A percentile compares a stretch with the other conserved stretches of the same genome.
Evolutionary conservation across 2,113 vertebrate genomes (phyloP).

Genomic region (Crotalus helleri): DNA sequence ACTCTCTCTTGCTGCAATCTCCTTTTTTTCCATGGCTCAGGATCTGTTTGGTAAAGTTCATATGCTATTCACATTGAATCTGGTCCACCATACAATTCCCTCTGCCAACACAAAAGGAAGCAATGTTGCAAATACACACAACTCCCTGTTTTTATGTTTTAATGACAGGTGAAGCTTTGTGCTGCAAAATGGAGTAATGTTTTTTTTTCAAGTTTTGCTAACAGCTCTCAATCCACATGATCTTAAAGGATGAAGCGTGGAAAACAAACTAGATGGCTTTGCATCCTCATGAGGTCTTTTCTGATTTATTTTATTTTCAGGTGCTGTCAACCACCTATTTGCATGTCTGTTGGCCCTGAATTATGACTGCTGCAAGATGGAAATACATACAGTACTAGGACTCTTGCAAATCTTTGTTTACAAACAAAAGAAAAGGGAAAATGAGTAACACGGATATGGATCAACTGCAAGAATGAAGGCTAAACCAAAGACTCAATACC

Average conservation of each 20-base stretch:
- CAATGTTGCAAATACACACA: not conserved
- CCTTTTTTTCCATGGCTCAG: not conserved
- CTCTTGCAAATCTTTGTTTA: not conserved
- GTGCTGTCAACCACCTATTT: conserved; percentile 21
- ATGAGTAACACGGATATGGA: not conserved
- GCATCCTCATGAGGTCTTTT: conserved; percentile 27
- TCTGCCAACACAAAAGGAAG: not conserved
- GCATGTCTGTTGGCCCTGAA: conserved; percentile 4
- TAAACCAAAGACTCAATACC: not conserved
- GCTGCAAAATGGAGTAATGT: conserved; percentile 1
- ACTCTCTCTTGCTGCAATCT: not conserved
- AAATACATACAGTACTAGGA: not conserved
- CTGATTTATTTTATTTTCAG: conserved; percentile 43
- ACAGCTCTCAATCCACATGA: not conserved
- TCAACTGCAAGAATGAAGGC: not conserved
- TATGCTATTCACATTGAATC: not conserved
- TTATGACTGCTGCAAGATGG: conserved; percentile 18
- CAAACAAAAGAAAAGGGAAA: not conserved
- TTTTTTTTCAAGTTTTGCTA: not conserved
- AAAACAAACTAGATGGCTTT: conserved; percentile 10
- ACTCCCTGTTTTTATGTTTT: not conserved
- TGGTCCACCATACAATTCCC: not conserved
- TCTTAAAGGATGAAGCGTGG: conserved; percentile 10
- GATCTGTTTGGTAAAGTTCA: not conserved
- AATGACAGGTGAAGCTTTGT: not conserved